phyloP scores from a whole-genome alignment of 2,113 vertebrate species.

The Numida meleagris region DNA sequence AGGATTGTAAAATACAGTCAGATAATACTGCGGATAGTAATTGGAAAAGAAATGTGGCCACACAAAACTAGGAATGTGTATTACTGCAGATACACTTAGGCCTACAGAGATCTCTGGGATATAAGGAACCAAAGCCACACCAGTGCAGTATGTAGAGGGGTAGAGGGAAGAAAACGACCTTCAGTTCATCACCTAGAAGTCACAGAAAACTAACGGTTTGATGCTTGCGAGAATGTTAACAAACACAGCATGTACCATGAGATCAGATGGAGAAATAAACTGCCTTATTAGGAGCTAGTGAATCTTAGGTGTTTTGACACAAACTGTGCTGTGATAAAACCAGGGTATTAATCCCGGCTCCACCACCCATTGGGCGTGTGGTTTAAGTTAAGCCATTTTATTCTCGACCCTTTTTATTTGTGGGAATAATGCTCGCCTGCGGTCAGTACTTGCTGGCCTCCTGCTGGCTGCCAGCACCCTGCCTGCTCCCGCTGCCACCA shows the following conservation, averaged over 20 bases:
- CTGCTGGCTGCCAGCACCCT: neutral
- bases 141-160: neutral
- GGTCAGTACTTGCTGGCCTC: neutral
- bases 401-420: neutral
- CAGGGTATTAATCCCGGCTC: neutral
- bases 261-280: neutral
- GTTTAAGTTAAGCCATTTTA: neutral
- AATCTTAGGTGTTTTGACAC: neutral
- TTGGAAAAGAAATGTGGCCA: neutral
- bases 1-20: neutral
- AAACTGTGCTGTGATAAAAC: neutral
- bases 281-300: neutral
- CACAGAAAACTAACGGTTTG: neutral
- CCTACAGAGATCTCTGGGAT: neutral
- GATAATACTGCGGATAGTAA: neutral
- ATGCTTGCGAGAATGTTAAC: neutral
- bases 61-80: rapidly evolving
- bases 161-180: neutral
- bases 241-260: neutral
- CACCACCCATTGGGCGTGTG: neutral
- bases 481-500: neutral
- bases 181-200: neutral
- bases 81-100: neutral
- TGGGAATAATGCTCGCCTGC: neutral
- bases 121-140: neutral